These are phyloP conservation scores for Meriones psammophilus DNA, from an alignment of 2,797 vertebrate species.

Conservation along the genomic window DNA sequence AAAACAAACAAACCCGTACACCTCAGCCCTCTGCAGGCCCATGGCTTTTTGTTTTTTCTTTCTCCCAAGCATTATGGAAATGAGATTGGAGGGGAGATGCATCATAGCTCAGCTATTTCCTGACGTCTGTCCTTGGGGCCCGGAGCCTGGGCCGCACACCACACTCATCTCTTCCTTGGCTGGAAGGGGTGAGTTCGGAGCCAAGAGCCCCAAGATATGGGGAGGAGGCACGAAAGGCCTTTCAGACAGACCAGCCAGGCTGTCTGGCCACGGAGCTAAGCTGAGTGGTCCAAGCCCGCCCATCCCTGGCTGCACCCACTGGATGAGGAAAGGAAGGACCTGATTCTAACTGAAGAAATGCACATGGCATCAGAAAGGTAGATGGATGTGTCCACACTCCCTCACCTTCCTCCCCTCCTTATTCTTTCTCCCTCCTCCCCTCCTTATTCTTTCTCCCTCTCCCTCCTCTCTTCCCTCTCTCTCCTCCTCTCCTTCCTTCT, in stretches of 20 bases:
- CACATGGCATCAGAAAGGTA: neutral
- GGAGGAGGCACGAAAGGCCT: neutral
- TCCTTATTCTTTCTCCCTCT: neutral
- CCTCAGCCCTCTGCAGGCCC: slow-evolving; percentile 82
- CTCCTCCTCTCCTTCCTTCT: rapidly evolving
- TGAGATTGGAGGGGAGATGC: slow-evolving; percentile 86
- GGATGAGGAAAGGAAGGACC: neutral
- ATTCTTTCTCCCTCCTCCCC: rapidly evolving
- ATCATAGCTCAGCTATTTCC: slow-evolving; percentile 94
- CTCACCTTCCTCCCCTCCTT: rapidly evolving
- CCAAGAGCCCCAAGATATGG: slow-evolving; percentile 92
- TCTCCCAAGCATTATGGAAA: slow-evolving; percentile 85
- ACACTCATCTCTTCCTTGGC: slow-evolving; percentile 91
- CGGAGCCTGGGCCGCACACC: slow-evolving; percentile 79
- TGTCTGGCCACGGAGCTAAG: neutral
- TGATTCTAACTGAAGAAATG: neutral
- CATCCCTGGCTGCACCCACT: neutral
- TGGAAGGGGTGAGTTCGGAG: slow-evolving; percentile 85
- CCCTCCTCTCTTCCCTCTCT: rapidly evolving
- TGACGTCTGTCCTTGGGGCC: slow-evolving; percentile 88
- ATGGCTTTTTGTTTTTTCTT: slow-evolving; percentile 58
- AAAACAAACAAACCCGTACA: slow-evolving; percentile 83
- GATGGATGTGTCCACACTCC: neutral
- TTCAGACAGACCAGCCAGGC: slow-evolving; percentile 42
- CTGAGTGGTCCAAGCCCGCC: neutral